Evolutionary conservation across 2,888 invertebrate genomes (phyloP), one percentile per base, ranked within the genome.

Genomic region (Catocala nupta): DNA sequence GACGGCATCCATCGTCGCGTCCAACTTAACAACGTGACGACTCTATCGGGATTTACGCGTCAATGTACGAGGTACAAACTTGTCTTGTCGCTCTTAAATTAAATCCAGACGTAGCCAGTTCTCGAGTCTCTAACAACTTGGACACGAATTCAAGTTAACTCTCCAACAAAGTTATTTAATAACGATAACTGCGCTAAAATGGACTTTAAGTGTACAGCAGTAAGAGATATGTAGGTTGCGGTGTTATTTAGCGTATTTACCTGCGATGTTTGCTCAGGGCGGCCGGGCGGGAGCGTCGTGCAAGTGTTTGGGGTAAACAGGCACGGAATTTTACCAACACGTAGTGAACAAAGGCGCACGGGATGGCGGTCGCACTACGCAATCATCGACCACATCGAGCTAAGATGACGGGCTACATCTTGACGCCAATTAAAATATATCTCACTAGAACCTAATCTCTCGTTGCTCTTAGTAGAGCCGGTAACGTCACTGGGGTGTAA

Each of bases 121-220:
- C 74, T 74, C 75, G 78, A 82, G 81, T 79, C 81, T 79, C 83
- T 87, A 86, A 86, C 85, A 81, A 84, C 85, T 84, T 78, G 82
- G 77, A 88, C 88, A 89, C 86, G 87, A 88, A 83, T 85, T 85
- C 80, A 76, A 87, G 85, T 85, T 83, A 86, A 80, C 78, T 77
- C 75, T 72, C 70, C 59, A 59, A 78, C 86, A 77, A 81, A 78
- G 57, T 81, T 77, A 60, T 57, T 47, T 51, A 44, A 48, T 25
- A 10, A 5, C 8, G 4, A 45, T 39, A 16, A 55, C 52, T 39
- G 16, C 42, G 16, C 47, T 36, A 80, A 76, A 66, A 5, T 74
- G 50, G 64, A 67, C 73, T 70, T 62, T 85, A 77, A 62, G 10
- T 2, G 0, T 5, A 5, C 51, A 0, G 64, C 0, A 5, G 66